Conservation (phyloP, 2,797 vertebrate genomes). For the Microhierax caerulescens region DNA sequence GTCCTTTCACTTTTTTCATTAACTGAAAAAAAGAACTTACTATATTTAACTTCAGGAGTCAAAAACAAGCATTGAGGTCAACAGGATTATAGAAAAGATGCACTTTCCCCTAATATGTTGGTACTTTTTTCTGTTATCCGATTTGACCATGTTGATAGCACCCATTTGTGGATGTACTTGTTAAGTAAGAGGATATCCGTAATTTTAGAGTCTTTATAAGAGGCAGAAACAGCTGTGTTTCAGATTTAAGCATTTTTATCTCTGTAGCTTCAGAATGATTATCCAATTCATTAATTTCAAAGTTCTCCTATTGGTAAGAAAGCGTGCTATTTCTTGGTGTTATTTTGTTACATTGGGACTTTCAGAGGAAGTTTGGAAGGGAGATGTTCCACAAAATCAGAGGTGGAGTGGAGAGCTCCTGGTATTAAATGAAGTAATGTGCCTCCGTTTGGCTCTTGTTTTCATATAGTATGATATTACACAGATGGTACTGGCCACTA, state of each 20-base stretch:
- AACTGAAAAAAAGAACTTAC: neutral
- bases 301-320: neutral
- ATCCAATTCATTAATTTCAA: neutral
- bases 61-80: neutral
- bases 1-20: neutral
- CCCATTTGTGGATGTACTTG: neutral
- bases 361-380: conserved; percentile 24
- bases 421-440: conserved; percentile 42
- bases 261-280: neutral
- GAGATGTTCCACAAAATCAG: conserved; percentile 5
- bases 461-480: conserved; percentile 36
- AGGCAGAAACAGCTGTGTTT: neutral
- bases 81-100: neutral
- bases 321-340: neutral
- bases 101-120: neutral
- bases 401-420: conserved; percentile 52
- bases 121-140: neutral
- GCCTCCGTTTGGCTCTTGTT: conserved; percentile 60
- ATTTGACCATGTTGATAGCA: neutral
- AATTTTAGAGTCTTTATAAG: neutral
- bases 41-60: neutral
- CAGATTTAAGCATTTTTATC: neutral
- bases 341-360: conserved; percentile 18
- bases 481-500: conserved; percentile 70
- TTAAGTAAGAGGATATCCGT: neutral